phyloP scores from a whole-genome alignment of 2,797 vertebrate genomes.

The Chloroceryle inda region DNA sequence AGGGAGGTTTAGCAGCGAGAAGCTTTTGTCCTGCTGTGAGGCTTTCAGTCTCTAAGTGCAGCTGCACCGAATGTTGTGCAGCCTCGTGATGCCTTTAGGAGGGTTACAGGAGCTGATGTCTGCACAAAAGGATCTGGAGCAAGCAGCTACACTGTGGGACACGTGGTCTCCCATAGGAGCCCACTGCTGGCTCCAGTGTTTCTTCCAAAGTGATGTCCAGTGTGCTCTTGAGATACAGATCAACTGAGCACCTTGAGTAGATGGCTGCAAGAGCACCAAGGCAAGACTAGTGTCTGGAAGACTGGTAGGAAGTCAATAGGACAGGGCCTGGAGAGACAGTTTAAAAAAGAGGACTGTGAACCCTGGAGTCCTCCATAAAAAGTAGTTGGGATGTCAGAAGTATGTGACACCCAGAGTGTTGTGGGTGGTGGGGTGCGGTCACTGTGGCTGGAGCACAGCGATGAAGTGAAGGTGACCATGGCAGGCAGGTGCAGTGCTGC shows the following conservation, averaged over 20 bases:
- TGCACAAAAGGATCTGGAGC: slow-evolving; percentile 26
- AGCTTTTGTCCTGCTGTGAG: slow-evolving; percentile 55
- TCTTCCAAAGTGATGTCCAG: background rate
- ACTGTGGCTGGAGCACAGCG: background rate
- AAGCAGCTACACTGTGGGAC: background rate
- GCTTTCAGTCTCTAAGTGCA: background rate
- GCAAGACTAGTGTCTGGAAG: background rate
- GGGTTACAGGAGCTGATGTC: slow-evolving; percentile 31
- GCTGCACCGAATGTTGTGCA: background rate
- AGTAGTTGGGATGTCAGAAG: background rate
- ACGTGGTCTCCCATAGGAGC: background rate
- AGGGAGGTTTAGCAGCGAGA: slow-evolving; percentile 34
- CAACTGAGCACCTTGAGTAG: background rate
- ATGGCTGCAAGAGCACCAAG: background rate
- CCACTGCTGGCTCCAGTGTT: background rate
- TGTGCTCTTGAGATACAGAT: background rate
- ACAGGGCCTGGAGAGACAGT: background rate
- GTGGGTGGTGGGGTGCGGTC: background rate
- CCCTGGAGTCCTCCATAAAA: background rate
- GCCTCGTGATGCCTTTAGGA: slow-evolving; percentile 40
- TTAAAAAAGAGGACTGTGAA: background rate
- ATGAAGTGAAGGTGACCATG: background rate
- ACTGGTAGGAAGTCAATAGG: background rate
- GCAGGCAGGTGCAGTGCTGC: background rate
- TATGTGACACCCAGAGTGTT: accelerated